These are phyloP conservation scores for Ophion costatus DNA, from an alignment of 2,888 invertebrate species.

Conservation along the genomic window DNA sequence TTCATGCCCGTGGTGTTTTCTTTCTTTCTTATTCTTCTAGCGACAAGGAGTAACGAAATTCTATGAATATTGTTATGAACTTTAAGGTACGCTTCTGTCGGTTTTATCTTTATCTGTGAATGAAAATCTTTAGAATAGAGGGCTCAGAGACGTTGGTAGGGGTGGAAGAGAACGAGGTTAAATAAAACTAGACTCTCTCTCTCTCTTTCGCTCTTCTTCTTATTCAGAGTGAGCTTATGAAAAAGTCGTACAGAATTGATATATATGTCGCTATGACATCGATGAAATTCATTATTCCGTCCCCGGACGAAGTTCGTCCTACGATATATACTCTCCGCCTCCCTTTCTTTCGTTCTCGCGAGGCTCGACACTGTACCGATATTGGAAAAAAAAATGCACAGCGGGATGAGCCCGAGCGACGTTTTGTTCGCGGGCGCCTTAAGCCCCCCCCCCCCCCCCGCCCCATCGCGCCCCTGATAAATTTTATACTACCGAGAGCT, in stretches of 20 bases:
- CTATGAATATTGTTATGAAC: neutral
- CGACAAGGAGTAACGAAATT: neutral
- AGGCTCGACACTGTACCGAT: constrained; percentile 23
- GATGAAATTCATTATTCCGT: constrained; percentile 58
- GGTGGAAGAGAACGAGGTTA: neutral
- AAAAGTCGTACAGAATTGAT: neutral
- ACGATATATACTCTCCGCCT: neutral
- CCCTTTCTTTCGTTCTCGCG: neutral
- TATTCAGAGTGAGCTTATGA: neutral
- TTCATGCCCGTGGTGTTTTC: too few species aligned
- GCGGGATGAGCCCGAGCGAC: constrained; percentile 22
- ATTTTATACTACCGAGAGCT: constrained; percentile 14
- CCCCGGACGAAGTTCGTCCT: constrained; percentile 45
- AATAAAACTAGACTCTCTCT: neutral
- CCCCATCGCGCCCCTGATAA: neutral
- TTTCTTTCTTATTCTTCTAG: neutral
- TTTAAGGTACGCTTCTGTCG: neutral
- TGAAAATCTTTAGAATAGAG: neutral
- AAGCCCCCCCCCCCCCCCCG: neutral
- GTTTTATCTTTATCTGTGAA: neutral
- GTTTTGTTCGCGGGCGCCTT: constrained; percentile 7
- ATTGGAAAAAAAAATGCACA: constrained; percentile 41
- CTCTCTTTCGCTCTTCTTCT: neutral
- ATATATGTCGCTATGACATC: constrained; percentile 18
- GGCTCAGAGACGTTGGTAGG: neutral